phyloP scores from a whole-genome alignment of 2,113 vertebrate species.

The Pygoscelis adeliae region DNA sequence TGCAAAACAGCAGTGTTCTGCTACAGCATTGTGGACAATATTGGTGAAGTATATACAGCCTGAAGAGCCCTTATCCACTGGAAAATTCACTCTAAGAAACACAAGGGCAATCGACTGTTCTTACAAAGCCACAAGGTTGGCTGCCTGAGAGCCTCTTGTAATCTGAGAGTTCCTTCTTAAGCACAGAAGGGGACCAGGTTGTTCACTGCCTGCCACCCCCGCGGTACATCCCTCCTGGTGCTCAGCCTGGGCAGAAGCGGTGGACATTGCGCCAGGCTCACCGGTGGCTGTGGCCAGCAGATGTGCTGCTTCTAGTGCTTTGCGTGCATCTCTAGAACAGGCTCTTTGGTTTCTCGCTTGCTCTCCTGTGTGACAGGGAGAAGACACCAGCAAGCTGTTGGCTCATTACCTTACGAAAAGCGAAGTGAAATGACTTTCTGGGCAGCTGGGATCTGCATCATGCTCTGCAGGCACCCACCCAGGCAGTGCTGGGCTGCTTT shows the following conservation, averaged over 20 bases:
- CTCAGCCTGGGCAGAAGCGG: background rate
- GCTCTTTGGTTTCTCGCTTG: accelerated
- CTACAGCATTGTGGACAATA: background rate
- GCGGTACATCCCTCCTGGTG: accelerated
- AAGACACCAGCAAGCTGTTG: background rate
- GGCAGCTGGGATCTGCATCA: no score
- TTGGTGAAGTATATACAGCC: background rate
- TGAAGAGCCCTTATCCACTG: background rate
- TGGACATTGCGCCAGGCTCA: background rate
- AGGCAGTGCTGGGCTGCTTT: no score
- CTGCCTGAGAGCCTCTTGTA: background rate
- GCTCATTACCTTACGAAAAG: no score
- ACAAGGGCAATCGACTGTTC: background rate
- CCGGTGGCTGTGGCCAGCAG: accelerated
- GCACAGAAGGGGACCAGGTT: background rate
- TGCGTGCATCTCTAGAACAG: background rate
- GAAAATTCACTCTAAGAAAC: background rate
- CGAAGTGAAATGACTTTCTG: no score
- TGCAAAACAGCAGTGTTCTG: background rate
- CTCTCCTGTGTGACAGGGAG: accelerated
- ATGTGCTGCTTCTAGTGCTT: background rate
- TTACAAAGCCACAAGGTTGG: background rate
- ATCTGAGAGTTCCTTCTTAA: background rate
- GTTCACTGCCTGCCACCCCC: background rate
- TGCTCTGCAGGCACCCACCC: no score